These are phyloP conservation scores for Microchirus variegatus DNA, from an alignment of 2,797 vertebrate genomes.

Conservation along the genomic window DNA sequence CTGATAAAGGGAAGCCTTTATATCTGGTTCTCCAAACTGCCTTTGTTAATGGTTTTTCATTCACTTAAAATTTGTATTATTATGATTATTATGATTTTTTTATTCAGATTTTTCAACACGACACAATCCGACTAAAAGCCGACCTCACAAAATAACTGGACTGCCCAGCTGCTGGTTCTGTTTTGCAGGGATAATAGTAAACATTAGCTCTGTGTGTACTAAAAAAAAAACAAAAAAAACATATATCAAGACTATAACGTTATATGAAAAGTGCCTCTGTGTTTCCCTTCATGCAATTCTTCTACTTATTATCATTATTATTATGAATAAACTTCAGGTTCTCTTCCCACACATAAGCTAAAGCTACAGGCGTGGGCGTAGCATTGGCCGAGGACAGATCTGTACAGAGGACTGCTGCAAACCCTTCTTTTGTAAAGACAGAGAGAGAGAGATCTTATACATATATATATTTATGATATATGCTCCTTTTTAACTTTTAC, in stretches of 20 bases:
- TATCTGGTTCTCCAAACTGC: constrained; percentile 76
- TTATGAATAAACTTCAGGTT: constrained; percentile 81
- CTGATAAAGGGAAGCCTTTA: constrained; percentile 76
- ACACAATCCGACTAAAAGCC: constrained; percentile 69
- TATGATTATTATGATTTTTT: constrained; percentile 69
- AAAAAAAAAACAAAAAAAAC: too few relatives aligned
- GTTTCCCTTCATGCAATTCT: constrained; percentile 82
- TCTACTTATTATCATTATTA: too few relatives aligned
- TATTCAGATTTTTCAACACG: constrained; percentile 68
- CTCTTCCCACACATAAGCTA: constrained; percentile 78
- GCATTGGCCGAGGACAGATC: constrained; percentile 75
- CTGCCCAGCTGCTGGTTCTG: constrained; percentile 81
- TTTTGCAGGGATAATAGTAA: constrained; percentile 78
- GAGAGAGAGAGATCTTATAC: constrained; percentile 77
- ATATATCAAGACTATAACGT: constrained; percentile 72
- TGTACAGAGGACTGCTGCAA: constrained; percentile 78
- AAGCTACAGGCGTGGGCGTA: constrained; percentile 65
- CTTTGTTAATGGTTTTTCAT: constrained; percentile 79
- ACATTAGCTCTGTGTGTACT: constrained; percentile 72
- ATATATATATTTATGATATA: constrained; percentile 83
- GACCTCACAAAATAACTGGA: constrained; percentile 86
- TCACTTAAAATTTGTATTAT: constrained; percentile 73
- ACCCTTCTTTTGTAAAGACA: constrained; percentile 73
- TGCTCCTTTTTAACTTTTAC: constrained; percentile 79
- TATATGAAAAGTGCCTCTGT: constrained; percentile 84